Conservation (phyloP, 1,140 invertebrate genomes). For the Cyrtorhinus lividipennis region DNA sequence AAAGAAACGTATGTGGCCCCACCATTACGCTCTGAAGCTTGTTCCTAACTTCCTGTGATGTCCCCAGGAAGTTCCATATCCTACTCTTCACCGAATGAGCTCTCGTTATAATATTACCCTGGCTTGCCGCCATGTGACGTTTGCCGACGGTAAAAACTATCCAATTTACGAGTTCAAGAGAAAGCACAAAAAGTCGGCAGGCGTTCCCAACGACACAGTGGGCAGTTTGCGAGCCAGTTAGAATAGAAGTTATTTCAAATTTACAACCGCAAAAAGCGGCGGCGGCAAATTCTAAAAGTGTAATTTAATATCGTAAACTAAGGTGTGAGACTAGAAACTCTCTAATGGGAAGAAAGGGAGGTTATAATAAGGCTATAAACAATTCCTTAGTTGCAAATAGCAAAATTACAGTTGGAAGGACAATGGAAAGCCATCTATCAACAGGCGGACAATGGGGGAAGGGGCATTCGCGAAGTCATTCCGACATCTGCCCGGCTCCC, state of each 20-base stretch:
- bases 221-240: no score
- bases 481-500: background rate
- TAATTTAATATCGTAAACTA: slow-evolving; percentile 6
- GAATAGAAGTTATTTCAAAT: background rate
- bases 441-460: background rate
- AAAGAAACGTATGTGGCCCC: no score
- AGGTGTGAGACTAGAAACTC: background rate
- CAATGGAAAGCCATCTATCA: slow-evolving; percentile 8
- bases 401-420: slow-evolving; percentile 8
- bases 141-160: no score
- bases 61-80: no score
- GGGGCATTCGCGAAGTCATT: background rate
- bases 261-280: background rate
- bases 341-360: background rate
- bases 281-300: background rate
- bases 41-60: no score
- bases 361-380: slow-evolving; percentile 8
- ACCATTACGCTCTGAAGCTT: no score
- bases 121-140: no score
- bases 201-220: no score
- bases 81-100: no score
- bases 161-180: no score
- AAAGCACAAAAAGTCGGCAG: no score
- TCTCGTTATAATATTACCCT: no score
- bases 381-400: slow-evolving; percentile 10